Base-by-base conservation (phyloP, 2,888 invertebrate species). In the Tetragonisca angustula region DNA sequence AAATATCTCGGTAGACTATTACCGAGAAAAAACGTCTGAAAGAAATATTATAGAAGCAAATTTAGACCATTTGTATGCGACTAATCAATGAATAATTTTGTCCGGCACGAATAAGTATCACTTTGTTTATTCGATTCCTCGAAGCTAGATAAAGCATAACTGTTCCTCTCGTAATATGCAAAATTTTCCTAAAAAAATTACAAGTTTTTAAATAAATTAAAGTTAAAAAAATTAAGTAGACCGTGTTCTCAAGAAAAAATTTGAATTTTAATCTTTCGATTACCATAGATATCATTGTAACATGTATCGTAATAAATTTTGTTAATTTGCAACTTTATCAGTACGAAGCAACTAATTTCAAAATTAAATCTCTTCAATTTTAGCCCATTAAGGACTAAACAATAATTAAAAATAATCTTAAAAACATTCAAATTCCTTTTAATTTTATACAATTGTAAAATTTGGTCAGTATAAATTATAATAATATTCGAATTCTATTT, bases 61-160 rank as follows among this genome's bases (percentile, higher is more conserved):
- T 36, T 36, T 36, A 36, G 6, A 6, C 36, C 36, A 82, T 82
- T 82, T 82, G 73, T 70, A 79, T 82, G 32, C 64, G 65, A 68
- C 64, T 59, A 52, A 52, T 64, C 62, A 65, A 79, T 82, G 81
- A 82, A 82, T 82, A 82, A 82, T 82, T 74, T 74, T 59, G 65
- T 52, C 19, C 17, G 21, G n/a, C 19, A 27, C 43, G 74, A 74
- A 54, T 79, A 78, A 82, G 79, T 79, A 82, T 82, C 64, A 52
- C 70, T 56, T 13, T 4, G 4, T 49, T 67, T 62, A 73, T 79
- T 74, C 79, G 78, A 82, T 82, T 65, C 59, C 69, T 11, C 24
- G 59, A 15, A 56, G 59, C 43, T 74, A 82, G 65, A 78, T 74
- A 17, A 79, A 24, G 24, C 64, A 49, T 5, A 24, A 61, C 43